phyloP scores from a whole-genome alignment of 2,888 invertebrate species.

The Melieria omissa region DNA sequence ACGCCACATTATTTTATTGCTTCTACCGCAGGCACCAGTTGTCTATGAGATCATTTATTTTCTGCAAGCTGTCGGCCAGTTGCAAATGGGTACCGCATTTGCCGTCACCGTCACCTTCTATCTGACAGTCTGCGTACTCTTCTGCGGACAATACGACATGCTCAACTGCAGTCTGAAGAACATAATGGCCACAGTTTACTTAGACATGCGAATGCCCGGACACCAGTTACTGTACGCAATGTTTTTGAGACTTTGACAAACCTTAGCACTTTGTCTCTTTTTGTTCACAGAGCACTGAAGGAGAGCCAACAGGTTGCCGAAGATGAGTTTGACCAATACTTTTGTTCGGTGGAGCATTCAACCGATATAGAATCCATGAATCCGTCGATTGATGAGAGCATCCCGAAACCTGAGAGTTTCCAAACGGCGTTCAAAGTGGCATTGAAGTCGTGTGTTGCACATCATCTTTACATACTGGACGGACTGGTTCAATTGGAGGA shows the following conservation, averaged over 20 bases:
- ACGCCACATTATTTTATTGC: too few relatives aligned
- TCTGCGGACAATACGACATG: slow-evolving; percentile 60
- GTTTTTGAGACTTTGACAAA: too few relatives aligned
- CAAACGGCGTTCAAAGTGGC: slow-evolving; percentile 46
- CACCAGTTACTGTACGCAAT: slow-evolving; percentile 46
- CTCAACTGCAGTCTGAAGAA: slow-evolving; percentile 60
- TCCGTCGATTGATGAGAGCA: background rate
- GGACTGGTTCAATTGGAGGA: slow-evolving; percentile 56
- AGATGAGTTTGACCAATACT: slow-evolving; percentile 52
- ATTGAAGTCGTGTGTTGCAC: slow-evolving; percentile 55
- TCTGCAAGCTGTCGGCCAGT: slow-evolving; percentile 60
- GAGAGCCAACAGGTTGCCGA: slow-evolving; percentile 47
- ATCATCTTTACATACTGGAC: slow-evolving; percentile 58
- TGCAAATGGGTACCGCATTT: slow-evolving; percentile 58
- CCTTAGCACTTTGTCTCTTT: too few relatives aligned
- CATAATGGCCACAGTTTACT: slow-evolving; percentile 53
- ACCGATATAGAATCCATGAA: slow-evolving; percentile 14
- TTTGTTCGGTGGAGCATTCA: slow-evolving; percentile 47
- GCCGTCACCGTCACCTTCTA: slow-evolving; percentile 59
- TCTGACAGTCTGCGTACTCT: slow-evolving; percentile 56
- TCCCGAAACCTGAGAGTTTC: slow-evolving; percentile 35
- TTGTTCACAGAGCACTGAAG: slow-evolving; percentile 45
- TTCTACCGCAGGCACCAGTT: too few relatives aligned
- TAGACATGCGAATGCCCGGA: slow-evolving; percentile 45
- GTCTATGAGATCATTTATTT: slow-evolving; percentile 55